Evolutionary conservation across 1,140 invertebrate genomes (phyloP).

Genomic region (Achroia grisella): DNA sequence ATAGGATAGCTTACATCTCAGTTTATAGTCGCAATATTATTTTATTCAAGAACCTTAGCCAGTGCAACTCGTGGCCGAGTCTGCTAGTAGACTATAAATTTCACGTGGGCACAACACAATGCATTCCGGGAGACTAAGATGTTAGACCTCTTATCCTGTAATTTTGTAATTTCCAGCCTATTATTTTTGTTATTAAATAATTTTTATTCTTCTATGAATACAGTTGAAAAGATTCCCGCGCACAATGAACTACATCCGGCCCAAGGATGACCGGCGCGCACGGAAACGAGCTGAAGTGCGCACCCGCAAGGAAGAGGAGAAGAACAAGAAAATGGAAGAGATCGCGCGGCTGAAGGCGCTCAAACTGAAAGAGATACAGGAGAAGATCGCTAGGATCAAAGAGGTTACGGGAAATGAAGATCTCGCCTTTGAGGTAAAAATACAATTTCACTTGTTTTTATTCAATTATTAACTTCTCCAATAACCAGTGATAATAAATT

Average conservation of each 20-base stretch:
- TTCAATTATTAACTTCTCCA: too few species aligned
- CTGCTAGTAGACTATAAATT: too few species aligned
- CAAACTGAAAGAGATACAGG: slow-evolving; percentile 92
- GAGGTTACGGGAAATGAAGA: slow-evolving; percentile 89
- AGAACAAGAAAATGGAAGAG: slow-evolving; percentile 88
- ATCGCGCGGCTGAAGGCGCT: slow-evolving; percentile 89
- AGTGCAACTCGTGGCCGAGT: too few species aligned
- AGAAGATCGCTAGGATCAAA: slow-evolving; percentile 91
- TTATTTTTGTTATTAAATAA: too few species aligned
- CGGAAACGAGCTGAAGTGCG: slow-evolving; percentile 84
- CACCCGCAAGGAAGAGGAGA: slow-evolving; percentile 87
- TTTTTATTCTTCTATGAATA: slow-evolving; percentile 15
- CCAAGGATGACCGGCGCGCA: slow-evolving; percentile 85
- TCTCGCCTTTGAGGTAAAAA: slow-evolving; percentile 75
- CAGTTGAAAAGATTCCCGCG: slow-evolving; percentile 93
- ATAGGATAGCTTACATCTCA: too few species aligned
- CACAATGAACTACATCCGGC: slow-evolving; percentile 88
- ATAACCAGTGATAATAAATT: too few species aligned
- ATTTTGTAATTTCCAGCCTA: too few species aligned
- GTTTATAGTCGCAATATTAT: too few species aligned
- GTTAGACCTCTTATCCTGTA: too few species aligned
- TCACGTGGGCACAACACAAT: too few species aligned
- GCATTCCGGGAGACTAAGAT: too few species aligned
- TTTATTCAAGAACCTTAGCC: too few species aligned
- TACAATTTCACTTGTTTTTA: neutral